phyloP scores from a whole-genome alignment of 2,797 vertebrate species.

The Hippoglossus hippoglossus region DNA sequence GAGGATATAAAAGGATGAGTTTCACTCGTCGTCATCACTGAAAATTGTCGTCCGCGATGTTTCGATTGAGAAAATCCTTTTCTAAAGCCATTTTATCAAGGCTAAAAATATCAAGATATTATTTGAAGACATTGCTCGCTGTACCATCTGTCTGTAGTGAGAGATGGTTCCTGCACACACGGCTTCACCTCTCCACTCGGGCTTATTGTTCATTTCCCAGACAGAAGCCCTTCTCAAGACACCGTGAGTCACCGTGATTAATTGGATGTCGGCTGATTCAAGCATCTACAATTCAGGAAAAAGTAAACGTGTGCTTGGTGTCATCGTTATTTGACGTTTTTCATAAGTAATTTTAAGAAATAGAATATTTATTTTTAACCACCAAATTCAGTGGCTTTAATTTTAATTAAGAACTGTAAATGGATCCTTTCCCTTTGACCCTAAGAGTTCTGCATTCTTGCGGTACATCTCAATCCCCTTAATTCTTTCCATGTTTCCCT shows the following conservation, averaged over 20 bases:
- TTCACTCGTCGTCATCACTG: background rate
- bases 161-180: background rate
- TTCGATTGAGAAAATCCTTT: background rate
- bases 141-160: background rate
- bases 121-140: background rate
- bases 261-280: background rate
- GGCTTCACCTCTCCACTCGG: background rate
- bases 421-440: too few relatives aligned
- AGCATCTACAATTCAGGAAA: background rate
- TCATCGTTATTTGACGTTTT: background rate
- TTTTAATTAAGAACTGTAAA: background rate
- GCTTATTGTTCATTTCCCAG: too few relatives aligned
- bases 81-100: background rate
- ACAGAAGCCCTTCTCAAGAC: background rate
- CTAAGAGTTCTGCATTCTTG: too few relatives aligned
- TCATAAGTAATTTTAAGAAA: too few relatives aligned
- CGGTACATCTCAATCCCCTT: too few relatives aligned
- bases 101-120: background rate
- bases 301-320: too few relatives aligned
- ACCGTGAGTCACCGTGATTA: background rate
- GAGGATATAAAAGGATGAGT: background rate
- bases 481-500: too few relatives aligned
- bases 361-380: background rate
- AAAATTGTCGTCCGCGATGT: too few relatives aligned
- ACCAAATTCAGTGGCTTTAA: background rate